A percentile compares a stretch with the other conserved stretches of the same genome.
Conservation (phyloP, 2,888 invertebrate genomes). For the Aproaerema taeniolella region DNA sequence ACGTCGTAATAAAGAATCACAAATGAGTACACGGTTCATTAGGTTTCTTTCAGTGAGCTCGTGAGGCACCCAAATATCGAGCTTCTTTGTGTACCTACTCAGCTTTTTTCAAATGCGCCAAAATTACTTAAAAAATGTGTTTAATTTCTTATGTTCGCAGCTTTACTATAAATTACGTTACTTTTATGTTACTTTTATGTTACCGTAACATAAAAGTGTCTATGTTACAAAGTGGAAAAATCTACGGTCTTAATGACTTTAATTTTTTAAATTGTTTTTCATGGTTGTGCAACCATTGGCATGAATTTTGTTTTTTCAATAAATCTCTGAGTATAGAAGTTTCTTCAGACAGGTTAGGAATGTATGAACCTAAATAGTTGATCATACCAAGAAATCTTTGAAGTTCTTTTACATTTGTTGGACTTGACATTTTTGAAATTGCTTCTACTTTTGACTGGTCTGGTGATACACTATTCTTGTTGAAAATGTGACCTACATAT, state of each 20-base stretch:
- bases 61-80: too few species aligned
- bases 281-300: background rate
- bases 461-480: background rate
- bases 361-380: background rate
- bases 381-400: background rate
- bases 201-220: constrained; percentile 6
- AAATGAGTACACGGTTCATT: too few species aligned
- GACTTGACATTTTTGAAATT: background rate
- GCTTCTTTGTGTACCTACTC: too few species aligned
- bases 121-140: too few species aligned
- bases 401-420: background rate
- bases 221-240: constrained; percentile 7
- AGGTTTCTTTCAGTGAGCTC: too few species aligned
- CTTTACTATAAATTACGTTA: background rate
- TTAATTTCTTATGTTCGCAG: background rate
- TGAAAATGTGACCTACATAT: background rate
- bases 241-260: constrained; percentile 5
- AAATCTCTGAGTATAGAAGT: background rate
- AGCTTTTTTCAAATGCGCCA: too few species aligned
- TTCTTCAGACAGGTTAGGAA: background rate
- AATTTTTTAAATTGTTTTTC: background rate
- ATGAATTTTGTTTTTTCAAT: background rate
- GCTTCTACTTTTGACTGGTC: background rate
- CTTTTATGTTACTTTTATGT: constrained; percentile 1
- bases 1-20: too few species aligned